Evolutionary conservation across 2,888 invertebrate genomes (phyloP).

Genomic region (Augochlorella aurata): DNA sequence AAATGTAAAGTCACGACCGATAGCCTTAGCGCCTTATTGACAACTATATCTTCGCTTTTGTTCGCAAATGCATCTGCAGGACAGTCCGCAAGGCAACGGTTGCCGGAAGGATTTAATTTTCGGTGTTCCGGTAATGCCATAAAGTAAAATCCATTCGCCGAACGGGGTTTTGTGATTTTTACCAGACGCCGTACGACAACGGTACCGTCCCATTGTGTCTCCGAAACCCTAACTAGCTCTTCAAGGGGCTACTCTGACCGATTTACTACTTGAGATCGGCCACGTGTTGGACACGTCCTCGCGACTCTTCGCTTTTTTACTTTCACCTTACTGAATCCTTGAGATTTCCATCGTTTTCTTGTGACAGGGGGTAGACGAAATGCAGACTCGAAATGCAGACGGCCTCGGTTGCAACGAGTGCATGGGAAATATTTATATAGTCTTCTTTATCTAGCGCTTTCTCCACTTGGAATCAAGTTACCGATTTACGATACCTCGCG

Average conservation of each 20-base stretch:
- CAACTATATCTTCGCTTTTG: not conserved
- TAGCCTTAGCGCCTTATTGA: not conserved
- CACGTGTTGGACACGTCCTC: not conserved
- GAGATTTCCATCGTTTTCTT: not conserved
- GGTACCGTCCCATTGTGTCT: conserved; percentile 2
- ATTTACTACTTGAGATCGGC: not conserved
- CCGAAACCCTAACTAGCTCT: not conserved
- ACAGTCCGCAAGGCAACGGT: not conserved
- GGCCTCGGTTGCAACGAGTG: not conserved
- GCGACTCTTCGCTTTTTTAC: not conserved
- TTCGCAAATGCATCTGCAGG: not conserved
- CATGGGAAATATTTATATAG: not conserved
- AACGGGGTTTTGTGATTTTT: not conserved
- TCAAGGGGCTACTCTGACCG: not conserved
- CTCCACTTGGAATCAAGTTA: too few relatives aligned
- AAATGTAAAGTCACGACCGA: too few relatives aligned
- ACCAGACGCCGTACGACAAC: not conserved
- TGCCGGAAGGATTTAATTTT: conserved; percentile 11
- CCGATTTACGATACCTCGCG: too few relatives aligned
- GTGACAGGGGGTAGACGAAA: not conserved
- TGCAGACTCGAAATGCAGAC: too few relatives aligned
- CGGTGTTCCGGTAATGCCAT: not conserved
- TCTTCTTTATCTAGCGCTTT: too few relatives aligned
- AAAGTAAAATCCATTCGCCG: conserved; percentile 19
- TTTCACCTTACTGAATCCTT: not conserved